Percentiles rank a stretch among this genome's conserved stretches.
phyloP scores from a whole-genome alignment of 2,113 vertebrate genomes.

The Chrysemys picta region DNA sequence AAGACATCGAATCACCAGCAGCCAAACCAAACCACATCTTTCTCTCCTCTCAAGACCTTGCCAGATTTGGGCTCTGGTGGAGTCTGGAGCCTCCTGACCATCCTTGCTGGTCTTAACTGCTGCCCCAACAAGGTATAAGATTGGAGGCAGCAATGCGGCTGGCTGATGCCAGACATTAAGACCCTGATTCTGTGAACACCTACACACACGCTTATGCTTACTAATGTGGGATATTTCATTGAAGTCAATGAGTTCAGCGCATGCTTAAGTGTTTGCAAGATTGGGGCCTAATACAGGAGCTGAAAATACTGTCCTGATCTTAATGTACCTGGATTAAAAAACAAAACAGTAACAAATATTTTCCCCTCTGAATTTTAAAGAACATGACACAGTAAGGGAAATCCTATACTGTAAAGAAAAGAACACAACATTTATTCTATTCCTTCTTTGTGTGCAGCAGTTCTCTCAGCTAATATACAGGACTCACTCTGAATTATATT shows the following conservation, averaged over 20 bases:
- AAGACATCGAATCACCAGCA: neutral
- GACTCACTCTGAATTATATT: neutral
- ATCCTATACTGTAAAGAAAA: neutral
- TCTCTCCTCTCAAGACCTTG: neutral
- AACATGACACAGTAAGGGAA: neutral
- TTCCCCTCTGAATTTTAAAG: neutral
- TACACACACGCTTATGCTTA: conserved; percentile 12
- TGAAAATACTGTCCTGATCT: neutral
- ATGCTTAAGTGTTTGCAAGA: neutral
- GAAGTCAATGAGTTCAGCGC: neutral
- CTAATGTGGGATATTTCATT: conserved; percentile 26
- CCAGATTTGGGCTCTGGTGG: neutral
- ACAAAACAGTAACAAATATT: neutral
- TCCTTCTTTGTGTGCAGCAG: neutral
- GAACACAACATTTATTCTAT: neutral
- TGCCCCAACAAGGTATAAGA: neutral
- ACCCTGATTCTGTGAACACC: conserved; percentile 9
- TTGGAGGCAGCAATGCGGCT: neutral
- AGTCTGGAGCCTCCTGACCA: neutral
- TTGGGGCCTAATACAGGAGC: neutral
- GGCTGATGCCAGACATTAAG: neutral
- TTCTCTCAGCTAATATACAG: neutral
- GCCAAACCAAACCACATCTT: neutral
- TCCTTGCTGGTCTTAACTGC: neutral
- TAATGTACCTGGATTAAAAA: neutral